Evolutionary conservation across 2,113 vertebrate species (phyloP).

Genomic region (Onychostruthus taczanowskii): DNA sequence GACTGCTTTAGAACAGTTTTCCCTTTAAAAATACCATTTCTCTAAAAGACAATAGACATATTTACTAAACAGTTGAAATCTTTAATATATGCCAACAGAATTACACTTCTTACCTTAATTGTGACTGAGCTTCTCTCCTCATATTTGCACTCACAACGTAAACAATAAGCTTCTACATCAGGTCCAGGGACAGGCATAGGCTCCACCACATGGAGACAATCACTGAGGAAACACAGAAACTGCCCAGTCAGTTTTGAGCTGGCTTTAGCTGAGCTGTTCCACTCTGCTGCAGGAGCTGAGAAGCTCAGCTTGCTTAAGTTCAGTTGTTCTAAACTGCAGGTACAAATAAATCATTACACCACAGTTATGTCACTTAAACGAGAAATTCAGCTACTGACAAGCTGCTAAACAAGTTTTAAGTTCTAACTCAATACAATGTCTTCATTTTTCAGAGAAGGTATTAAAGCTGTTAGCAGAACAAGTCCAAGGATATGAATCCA

Average conservation of each 20-base stretch:
- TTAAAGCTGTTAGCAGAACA: neutral
- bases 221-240: conserved; percentile 62
- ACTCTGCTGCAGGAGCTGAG: neutral
- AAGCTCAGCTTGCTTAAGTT: neutral
- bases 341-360: neutral
- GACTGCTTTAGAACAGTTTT: neutral
- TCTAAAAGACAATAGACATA: neutral
- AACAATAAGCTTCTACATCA: conserved; percentile 96
- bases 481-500: neutral
- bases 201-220: conserved; percentile 94
- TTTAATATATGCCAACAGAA: neutral
- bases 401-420: neutral
- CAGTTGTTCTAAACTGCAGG: neutral
- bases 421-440: neutral
- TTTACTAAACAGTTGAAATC: neutral
- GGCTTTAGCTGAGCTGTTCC: neutral
- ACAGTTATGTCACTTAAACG: neutral
- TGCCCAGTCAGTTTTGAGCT: neutral
- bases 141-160: conserved; percentile 98
- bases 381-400: neutral
- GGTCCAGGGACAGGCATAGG: conserved; percentile 95
- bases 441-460: neutral
- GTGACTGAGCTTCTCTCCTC: conserved; percentile 97
- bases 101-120: conserved; percentile 82
- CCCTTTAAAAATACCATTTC: neutral